Percentiles rank a stretch among this genome's conserved stretches.
phyloP scores from a whole-genome alignment of 1,140 invertebrate genomes.

The Armadillidium nasatum region DNA sequence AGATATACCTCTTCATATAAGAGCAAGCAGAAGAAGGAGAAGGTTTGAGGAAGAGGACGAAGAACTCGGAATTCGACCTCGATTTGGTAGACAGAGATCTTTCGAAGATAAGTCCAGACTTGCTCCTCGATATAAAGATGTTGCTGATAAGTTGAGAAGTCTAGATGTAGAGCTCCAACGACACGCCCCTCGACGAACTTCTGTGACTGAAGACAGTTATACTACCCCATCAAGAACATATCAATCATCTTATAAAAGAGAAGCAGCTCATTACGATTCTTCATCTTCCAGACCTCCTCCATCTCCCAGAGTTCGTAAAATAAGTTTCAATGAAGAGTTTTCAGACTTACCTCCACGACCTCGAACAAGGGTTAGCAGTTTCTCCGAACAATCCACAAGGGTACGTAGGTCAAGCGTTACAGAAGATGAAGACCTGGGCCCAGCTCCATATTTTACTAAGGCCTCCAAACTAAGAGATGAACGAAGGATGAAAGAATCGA shows the following conservation, averaged over 20 bases:
- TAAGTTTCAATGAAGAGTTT: not conserved
- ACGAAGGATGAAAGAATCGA: not conserved
- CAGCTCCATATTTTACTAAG: not conserved
- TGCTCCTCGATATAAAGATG: not conserved
- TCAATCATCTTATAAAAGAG: not conserved
- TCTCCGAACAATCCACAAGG: not conserved
- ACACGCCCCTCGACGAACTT: not conserved
- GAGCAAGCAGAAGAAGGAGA: not conserved
- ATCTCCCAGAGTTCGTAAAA: not conserved
- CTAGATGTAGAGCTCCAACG: not conserved
- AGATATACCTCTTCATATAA: not conserved
- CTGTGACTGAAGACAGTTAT: not conserved
- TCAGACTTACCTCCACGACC: not conserved
- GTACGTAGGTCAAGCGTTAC: not conserved
- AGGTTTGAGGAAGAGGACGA: not conserved
- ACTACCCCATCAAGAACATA: not conserved
- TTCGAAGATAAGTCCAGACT: not conserved
- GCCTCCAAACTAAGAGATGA: not conserved
- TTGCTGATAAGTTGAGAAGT: not conserved
- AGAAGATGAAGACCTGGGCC: not conserved
- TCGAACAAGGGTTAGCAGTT: not conserved
- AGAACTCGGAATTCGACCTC: not conserved
- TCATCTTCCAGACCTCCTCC: not conserved
- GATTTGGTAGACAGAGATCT: not conserved
- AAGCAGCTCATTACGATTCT: not conserved